Percentiles rank a stretch among this genome's conserved stretches.
These are phyloP conservation scores for Penelope pileata DNA, from an alignment of 2,113 vertebrate species.

Conservation along the genomic window DNA sequence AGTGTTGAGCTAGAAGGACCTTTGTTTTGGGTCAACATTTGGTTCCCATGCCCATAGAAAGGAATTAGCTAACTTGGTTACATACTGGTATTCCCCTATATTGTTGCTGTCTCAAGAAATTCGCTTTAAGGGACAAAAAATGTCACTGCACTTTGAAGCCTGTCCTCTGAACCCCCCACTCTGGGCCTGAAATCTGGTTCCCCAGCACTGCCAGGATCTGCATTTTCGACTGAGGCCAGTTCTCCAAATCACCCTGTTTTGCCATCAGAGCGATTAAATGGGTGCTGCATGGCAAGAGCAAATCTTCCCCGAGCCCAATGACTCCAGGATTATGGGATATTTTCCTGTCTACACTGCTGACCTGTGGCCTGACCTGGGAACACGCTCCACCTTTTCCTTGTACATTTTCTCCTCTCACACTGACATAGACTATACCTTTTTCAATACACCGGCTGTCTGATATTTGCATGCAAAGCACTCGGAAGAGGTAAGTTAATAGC, in stretches of 20 bases:
- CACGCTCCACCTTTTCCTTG: background rate
- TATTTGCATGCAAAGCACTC: background rate
- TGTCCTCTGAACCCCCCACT: background rate
- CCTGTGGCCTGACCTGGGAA: background rate
- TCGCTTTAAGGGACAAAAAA: background rate
- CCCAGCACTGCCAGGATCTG: background rate
- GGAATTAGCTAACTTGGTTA: background rate
- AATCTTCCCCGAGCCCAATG: background rate
- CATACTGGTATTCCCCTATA: background rate
- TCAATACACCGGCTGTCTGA: background rate
- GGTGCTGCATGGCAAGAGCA: background rate
- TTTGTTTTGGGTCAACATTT: background rate
- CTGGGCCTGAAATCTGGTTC: background rate
- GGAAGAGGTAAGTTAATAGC: background rate
- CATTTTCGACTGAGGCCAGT: fast-evolving
- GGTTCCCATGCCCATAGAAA: background rate
- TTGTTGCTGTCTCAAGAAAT: background rate
- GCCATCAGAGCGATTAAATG: fast-evolving
- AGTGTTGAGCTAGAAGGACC: background rate
- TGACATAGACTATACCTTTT: background rate
- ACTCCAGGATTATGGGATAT: background rate
- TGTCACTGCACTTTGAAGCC: background rate
- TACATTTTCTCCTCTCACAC: background rate
- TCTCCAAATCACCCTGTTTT: background rate
- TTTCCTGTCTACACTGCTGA: background rate